Evolutionary conservation across 2,888 invertebrate genomes (phyloP).

Genomic region (Lasius fuliginosus): DNA sequence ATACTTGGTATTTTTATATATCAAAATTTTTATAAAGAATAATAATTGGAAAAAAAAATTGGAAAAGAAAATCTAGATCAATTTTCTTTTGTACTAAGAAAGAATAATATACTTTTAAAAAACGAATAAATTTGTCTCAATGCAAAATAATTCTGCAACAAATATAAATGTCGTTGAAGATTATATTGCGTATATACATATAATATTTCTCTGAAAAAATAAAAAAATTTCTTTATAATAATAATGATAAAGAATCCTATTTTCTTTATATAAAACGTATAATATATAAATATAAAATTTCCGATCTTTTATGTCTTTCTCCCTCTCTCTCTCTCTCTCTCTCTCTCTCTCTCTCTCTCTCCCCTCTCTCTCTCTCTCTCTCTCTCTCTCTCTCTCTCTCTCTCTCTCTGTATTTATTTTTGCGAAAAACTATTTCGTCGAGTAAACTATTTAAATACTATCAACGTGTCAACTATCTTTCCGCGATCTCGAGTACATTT

Average conservation of each 20-base stretch:
- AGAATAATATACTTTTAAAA: background rate
- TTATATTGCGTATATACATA: background rate
- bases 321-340: background rate
- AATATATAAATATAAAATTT: background rate
- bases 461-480: constrained; percentile 39
- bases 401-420: background rate
- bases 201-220: background rate
- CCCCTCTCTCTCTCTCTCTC: background rate
- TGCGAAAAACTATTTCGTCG: background rate
- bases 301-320: background rate
- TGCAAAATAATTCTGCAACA: background rate
- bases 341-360: background rate
- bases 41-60: background rate
- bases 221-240: background rate
- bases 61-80: background rate
- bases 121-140: background rate
- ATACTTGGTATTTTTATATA: background rate
- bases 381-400: background rate
- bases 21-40: background rate
- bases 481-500: constrained; percentile 12
- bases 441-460: constrained; percentile 21
- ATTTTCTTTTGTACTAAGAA: background rate
- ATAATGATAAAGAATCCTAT: background rate
- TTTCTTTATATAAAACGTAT: background rate
- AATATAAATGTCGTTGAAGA: background rate